Evolutionary conservation across 2,888 invertebrate genomes (phyloP).

Genomic region (Phragmatobia fuliginosa): DNA sequence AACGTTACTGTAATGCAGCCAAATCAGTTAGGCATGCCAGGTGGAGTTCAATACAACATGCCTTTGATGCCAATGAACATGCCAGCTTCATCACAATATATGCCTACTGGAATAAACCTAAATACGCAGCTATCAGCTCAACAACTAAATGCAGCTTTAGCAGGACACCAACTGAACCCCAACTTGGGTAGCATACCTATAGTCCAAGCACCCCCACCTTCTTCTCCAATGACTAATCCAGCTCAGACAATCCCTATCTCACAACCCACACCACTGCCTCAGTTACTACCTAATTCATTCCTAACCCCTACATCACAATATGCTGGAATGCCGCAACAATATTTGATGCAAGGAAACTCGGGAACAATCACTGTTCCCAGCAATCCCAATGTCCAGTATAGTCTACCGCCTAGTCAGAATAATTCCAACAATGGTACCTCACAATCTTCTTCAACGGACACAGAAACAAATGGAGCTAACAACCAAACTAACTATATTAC

Average conservation of each 20-base stretch:
- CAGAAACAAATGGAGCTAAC: slow-evolving; percentile 66
- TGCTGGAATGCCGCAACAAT: slow-evolving; percentile 72
- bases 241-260: slow-evolving; percentile 65
- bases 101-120: slow-evolving; percentile 76
- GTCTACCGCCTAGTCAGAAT: slow-evolving; percentile 65
- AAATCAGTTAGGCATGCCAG: slow-evolving; percentile 76
- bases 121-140: slow-evolving; percentile 80
- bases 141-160: slow-evolving; percentile 78
- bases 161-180: slow-evolving; percentile 74
- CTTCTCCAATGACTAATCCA: slow-evolving; percentile 68
- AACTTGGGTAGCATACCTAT: slow-evolving; percentile 77
- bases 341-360: slow-evolving; percentile 75
- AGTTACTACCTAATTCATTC: slow-evolving; percentile 73
- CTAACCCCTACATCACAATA: slow-evolving; percentile 77
- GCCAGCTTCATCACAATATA: slow-evolving; percentile 75
- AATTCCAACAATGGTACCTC: slow-evolving; percentile 70
- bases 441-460: slow-evolving; percentile 63
- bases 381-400: slow-evolving; percentile 73
- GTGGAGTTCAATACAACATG: slow-evolving; percentile 79
- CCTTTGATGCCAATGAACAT: slow-evolving; percentile 81
- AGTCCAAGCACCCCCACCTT: slow-evolving; percentile 73
- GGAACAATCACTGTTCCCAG: slow-evolving; percentile 67
- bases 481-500: slow-evolving; percentile 80
- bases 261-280: slow-evolving; percentile 71
- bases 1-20: slow-evolving; percentile 83